These are phyloP conservation scores for Falco punctatus DNA, from an alignment of 2,113 vertebrate species.

Conservation along the genomic window DNA sequence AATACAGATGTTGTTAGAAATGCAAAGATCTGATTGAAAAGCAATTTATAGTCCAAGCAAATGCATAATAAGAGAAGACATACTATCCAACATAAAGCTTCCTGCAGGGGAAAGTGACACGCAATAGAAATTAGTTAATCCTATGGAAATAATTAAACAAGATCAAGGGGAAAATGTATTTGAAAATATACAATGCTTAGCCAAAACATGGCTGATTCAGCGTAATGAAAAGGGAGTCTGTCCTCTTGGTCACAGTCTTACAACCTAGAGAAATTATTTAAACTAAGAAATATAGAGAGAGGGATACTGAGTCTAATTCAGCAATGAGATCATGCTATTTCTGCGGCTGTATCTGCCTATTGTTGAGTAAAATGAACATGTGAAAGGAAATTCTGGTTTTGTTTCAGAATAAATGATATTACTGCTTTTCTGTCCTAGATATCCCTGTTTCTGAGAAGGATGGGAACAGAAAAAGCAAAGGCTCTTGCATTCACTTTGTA, in stretches of 20 bases:
- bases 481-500: neutral
- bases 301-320: neutral
- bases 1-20: constrained; percentile 64
- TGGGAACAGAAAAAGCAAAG: neutral
- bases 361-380: neutral
- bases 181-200: neutral
- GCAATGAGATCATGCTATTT: neutral
- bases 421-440: neutral
- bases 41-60: constrained; percentile 66
- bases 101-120: constrained; percentile 38
- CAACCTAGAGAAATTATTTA: neutral
- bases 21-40: constrained; percentile 68
- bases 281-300: neutral
- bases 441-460: neutral
- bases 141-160: constrained; percentile 47
- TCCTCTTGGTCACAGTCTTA: neutral
- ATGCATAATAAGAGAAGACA: constrained; percentile 54
- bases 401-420: neutral
- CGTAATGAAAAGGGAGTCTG: neutral
- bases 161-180: neutral
- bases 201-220: neutral
- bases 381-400: neutral
- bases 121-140: constrained; percentile 52
- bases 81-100: neutral
- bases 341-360: neutral